phyloP scores from a whole-genome alignment of 2,888 invertebrate genomes.

The Margaritifera margaritifera region DNA sequence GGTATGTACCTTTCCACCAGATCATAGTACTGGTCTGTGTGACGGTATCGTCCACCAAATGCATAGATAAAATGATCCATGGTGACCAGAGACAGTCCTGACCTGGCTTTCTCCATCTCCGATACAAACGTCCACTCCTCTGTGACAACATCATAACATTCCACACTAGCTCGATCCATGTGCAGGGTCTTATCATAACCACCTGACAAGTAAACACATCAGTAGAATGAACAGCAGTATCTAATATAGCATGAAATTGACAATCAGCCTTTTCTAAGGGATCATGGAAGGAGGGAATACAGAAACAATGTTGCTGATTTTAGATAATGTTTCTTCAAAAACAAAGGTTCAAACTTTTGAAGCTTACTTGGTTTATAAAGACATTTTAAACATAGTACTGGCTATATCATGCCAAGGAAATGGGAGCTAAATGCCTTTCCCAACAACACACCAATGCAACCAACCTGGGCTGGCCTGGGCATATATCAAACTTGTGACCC shows the following conservation, averaged over 20 bases:
- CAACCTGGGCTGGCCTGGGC: no score
- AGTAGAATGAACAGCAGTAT: neutral
- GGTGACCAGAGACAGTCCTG: conserved; percentile 66
- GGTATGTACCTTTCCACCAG: conserved; percentile 63
- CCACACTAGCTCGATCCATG: conserved; percentile 70
- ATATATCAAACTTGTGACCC: no score
- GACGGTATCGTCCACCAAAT: conserved; percentile 67
- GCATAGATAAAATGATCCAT: conserved; percentile 68
- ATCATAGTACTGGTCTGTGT: conserved; percentile 68
- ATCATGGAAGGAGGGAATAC: no score
- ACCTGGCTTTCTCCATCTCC: conserved; percentile 70
- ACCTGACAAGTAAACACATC: conserved; percentile 41
- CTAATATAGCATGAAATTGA: no score
- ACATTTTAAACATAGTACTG: no score
- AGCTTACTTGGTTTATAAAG: no score
- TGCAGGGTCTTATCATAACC: conserved; percentile 70
- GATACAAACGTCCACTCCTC: conserved; percentile 69
- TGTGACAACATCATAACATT: conserved; percentile 66
- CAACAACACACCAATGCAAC: no score
- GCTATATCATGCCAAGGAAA: no score
- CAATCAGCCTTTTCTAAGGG: neutral
- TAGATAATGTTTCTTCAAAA: no score
- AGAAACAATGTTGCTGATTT: no score
- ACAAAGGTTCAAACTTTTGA: no score
- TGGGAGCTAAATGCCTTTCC: no score